These are phyloP conservation scores for Auanema sp. DNA, from an alignment of 2,888 invertebrate species.

Conservation along the genomic window DNA sequence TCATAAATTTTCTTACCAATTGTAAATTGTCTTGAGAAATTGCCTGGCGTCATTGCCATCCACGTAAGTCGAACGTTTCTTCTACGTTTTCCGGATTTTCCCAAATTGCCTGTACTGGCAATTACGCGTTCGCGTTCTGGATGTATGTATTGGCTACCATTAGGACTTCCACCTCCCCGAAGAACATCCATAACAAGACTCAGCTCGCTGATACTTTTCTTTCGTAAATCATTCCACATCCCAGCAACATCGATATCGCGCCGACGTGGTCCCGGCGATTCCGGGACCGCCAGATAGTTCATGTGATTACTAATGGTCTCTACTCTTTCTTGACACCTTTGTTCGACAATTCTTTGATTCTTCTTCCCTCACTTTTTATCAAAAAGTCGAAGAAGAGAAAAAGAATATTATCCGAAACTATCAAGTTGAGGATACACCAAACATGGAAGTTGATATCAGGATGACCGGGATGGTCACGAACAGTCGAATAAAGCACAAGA, in stretches of 20 bases:
- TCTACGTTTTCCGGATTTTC: conserved; percentile 35
- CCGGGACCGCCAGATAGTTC: conserved; percentile 35
- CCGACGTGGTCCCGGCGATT: conserved; percentile 24
- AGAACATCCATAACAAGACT: conserved; percentile 56
- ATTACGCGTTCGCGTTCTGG: conserved; percentile 36
- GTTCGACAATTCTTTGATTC: no score
- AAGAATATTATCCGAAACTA: not conserved
- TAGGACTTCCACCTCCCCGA: conserved; percentile 36
- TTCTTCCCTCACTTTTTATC: no score
- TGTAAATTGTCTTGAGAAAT: conserved; percentile 48
- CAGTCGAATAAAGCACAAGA: no score
- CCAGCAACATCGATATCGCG: conserved; percentile 25
- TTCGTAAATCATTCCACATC: conserved; percentile 44
- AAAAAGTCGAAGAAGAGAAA: not conserved
- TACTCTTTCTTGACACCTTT: no score
- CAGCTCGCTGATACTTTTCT: conserved; percentile 52
- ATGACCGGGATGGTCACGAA: not conserved
- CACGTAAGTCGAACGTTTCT: conserved; percentile 44
- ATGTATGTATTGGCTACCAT: conserved; percentile 36
- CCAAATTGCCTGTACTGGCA: conserved; percentile 45
- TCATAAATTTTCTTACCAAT: conserved; percentile 35
- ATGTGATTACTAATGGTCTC: conserved; percentile 7
- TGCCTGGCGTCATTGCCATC: conserved; percentile 51
- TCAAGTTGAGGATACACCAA: not conserved
- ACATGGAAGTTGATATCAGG: not conserved